Base-by-base conservation (phyloP, 1,140 invertebrate species). In the Oryctes rhinoceros region DNA sequence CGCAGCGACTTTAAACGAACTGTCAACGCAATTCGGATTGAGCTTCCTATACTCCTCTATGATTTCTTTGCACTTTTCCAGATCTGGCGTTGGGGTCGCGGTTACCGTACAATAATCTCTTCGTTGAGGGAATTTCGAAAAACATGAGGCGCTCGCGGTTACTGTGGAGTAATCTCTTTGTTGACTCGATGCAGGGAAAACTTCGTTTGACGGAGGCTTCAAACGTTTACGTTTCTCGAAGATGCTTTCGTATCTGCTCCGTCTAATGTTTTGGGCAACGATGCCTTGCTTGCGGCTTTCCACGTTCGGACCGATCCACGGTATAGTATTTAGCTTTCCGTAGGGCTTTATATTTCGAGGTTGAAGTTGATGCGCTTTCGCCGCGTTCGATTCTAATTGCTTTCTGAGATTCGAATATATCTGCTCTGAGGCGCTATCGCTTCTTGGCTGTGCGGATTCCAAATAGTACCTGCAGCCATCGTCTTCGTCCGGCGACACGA, bases 281-380 rank as follows among this genome's bases (percentile, higher is more conserved):
- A 71, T 71, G 3, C 65, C 35, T 71, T 24, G 65, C 24, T 71
- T 71, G 20, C 20, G 65, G n/a, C 24, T 24, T 24, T 71, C 65
- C 7, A 20, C 24, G 37, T 71, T 71, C 1, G 65, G 65, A 11
- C 65, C 65, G 5, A 24, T 71, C 75, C 75, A 76, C 10, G 18
- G 75, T 47, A 48, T 13, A 13, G 37, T 76, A 44, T 44, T 48
- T 20, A 76, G 7, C 4, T 76, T 76, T 15, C 77, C 77, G 24
- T 78, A 78, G 3, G 77, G 77, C 53, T 78, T 78, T 9, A 78
- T 78, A n/a, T 78, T 78, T 59, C 53, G 49, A 4, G 77, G 77
- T n/a, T 78, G 77, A 47, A 78, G 35, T 37, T 78, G 77, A 3
- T n/a, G 47, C 11, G 47, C 49, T 59, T 59, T 49, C 49, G 18